A percentile compares a stretch with the other conserved stretches of the same genome.
Conservation (phyloP, 2,797 vertebrate species). For the Triplophysa yarkandensis region DNA sequence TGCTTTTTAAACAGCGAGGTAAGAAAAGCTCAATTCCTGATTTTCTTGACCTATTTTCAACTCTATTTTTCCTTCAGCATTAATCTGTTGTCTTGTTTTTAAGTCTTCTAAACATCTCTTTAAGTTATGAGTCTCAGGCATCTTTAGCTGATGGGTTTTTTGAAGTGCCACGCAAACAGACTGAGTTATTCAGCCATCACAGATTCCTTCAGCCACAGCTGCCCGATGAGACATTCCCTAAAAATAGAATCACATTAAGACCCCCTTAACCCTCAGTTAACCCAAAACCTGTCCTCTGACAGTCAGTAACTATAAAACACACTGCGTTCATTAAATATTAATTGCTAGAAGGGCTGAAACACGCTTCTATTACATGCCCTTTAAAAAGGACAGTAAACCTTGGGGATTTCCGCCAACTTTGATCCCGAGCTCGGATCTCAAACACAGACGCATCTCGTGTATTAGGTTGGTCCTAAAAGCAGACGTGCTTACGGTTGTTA, state of each 20-base stretch:
- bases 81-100: background rate
- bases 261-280: conserved; percentile 14
- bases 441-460: background rate
- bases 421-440: background rate
- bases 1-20: conserved; percentile 99
- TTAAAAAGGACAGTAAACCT: conserved; percentile 17
- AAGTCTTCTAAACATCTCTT: conserved; percentile 23
- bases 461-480: background rate
- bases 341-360: conserved; percentile 34
- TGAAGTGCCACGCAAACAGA: conserved; percentile 37
- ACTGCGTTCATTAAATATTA: conserved; percentile 45
- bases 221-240: conserved; percentile 23
- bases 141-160: background rate
- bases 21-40: conserved; percentile 63
- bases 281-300: conserved; percentile 14
- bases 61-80: background rate
- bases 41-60: background rate
- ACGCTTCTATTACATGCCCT: conserved; percentile 31
- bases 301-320: conserved; percentile 28
- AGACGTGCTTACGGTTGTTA: background rate
- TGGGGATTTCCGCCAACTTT: conserved; percentile 20
- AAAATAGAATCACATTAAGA: conserved; percentile 43
- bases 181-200: conserved; percentile 38
- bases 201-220: conserved; percentile 11
- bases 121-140: conserved; percentile 4